Evolutionary conservation across 2,797 vertebrate genomes (phyloP).

Genomic region (Cygnus olor): DNA sequence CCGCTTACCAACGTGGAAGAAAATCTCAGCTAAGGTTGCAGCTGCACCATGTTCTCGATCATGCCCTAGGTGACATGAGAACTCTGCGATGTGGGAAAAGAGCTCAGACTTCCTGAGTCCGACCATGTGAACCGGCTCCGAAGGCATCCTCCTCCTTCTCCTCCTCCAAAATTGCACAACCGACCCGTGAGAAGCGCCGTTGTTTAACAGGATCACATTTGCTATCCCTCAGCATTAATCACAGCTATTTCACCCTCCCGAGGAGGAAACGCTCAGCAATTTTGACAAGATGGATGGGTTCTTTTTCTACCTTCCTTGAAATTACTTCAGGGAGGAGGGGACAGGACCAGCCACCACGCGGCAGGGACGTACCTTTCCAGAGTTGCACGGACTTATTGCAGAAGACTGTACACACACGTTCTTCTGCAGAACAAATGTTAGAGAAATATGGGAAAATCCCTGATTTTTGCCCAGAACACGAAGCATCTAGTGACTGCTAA

Average conservation of each 20-base stretch:
- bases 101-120: constrained; percentile 15
- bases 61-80: neutral
- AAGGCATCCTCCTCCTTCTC: neutral
- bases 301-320: neutral
- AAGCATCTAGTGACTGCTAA: constrained; percentile 29
- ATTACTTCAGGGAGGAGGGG: neutral
- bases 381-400: neutral
- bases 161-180: neutral
- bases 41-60: neutral
- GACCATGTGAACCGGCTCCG: neutral
- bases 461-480: constrained; percentile 21
- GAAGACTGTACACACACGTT: neutral
- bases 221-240: neutral
- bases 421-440: neutral
- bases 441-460: neutral
- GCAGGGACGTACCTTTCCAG: neutral
- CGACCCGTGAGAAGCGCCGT: rapidly evolving
- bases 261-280: neutral
- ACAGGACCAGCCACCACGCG: neutral
- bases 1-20: neutral
- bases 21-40: neutral
- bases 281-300: neutral
- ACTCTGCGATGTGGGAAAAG: neutral
- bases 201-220: neutral
- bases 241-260: neutral